Percentiles rank a stretch among this genome's conserved stretches.
phyloP scores from a whole-genome alignment of 1,140 invertebrate species.

The Chrysomallon squamiferum region DNA sequence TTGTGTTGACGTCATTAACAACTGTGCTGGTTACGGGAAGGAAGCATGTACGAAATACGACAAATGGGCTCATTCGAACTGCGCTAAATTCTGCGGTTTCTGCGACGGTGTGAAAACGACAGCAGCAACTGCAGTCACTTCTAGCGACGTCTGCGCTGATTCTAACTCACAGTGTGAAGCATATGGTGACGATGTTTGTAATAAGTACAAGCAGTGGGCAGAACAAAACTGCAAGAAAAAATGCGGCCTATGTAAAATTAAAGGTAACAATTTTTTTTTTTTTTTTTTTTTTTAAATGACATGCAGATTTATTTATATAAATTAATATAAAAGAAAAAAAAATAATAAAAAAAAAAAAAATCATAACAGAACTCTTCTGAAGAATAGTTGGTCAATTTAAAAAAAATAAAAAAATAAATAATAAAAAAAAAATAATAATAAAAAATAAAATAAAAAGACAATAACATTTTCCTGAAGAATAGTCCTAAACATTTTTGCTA shows the following conservation, averaged over 20 bases:
- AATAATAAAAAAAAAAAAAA: too few species aligned
- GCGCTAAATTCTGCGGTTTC: slow-evolving; percentile 19
- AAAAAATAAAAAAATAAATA: too few species aligned
- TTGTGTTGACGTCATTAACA: slow-evolving; percentile 10
- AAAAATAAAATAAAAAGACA: too few species aligned
- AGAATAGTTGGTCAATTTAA: too few species aligned
- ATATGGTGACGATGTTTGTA: slow-evolving; percentile 9
- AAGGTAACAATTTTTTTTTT: too few species aligned
- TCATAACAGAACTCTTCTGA: too few species aligned
- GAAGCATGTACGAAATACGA: slow-evolving; percentile 10
- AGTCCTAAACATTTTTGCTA: too few species aligned
- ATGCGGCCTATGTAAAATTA: slow-evolving; percentile 9
- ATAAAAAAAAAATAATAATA: too few species aligned
- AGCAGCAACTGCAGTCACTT: background rate
- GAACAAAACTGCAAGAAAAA: slow-evolving; percentile 11
- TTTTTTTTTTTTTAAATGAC: too few species aligned
- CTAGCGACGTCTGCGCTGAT: slow-evolving; percentile 5
- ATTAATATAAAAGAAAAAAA: too few species aligned
- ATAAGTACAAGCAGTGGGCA: slow-evolving; percentile 10
- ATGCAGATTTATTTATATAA: too few species aligned
- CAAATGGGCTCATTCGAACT: slow-evolving; percentile 19
- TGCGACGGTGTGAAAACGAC: background rate
- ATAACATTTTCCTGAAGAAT: too few species aligned
- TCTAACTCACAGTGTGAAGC: slow-evolving; percentile 4
- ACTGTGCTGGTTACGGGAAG: slow-evolving; percentile 7